phyloP scores from a whole-genome alignment of 2,888 invertebrate species.

The Thelaira solivaga region DNA sequence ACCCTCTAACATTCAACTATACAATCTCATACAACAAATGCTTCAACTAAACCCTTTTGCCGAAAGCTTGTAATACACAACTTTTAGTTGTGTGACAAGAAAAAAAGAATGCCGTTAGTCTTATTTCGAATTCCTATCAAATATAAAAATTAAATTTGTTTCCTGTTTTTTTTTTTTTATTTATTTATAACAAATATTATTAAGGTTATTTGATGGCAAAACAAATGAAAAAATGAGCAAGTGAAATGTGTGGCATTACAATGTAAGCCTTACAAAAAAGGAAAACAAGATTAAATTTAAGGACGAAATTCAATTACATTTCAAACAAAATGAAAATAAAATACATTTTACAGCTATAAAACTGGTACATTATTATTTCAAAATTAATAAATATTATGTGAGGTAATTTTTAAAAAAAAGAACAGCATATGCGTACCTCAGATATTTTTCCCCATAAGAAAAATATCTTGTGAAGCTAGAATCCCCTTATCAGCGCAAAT shows the following conservation, averaged over 20 bases:
- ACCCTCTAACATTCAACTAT: too few relatives aligned
- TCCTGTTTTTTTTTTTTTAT: background rate
- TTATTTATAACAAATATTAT: constrained; percentile 37
- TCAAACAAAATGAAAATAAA: constrained; percentile 35
- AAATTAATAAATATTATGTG: too few relatives aligned
- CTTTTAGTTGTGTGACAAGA: background rate
- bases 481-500: too few relatives aligned
- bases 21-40: too few relatives aligned
- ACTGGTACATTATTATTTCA: too few relatives aligned
- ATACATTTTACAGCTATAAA: constrained; percentile 6
- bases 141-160: constrained; percentile 48
- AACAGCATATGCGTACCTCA: too few relatives aligned
- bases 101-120: too few relatives aligned
- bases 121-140: constrained; percentile 46
- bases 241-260: background rate
- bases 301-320: constrained; percentile 55
- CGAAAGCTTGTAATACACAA: background rate
- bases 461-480: too few relatives aligned
- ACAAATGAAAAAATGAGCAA: constrained; percentile 2
- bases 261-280: background rate
- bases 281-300: constrained; percentile 49
- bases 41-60: too few relatives aligned
- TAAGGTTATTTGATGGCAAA: constrained; percentile 23
- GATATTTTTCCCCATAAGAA: too few relatives aligned
- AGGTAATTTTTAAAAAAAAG: too few relatives aligned